phyloP scores from a whole-genome alignment of 2,113 vertebrate genomes.

The Climacteris rufus region DNA sequence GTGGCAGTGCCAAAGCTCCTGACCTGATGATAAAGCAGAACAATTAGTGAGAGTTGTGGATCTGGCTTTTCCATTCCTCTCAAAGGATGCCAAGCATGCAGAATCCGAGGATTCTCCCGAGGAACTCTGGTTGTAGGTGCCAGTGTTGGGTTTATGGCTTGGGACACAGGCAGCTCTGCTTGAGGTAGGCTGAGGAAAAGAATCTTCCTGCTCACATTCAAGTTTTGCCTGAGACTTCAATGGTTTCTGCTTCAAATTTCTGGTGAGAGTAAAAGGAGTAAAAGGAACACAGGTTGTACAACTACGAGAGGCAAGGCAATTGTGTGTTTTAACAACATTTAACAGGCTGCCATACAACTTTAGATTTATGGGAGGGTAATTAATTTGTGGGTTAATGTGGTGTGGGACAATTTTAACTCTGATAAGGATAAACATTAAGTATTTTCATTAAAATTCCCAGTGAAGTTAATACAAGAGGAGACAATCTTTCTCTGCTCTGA shows the following conservation, averaged over 20 bases:
- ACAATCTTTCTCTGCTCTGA: background rate
- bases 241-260: constrained; percentile 73
- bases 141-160: constrained; percentile 22
- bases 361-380: background rate
- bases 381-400: background rate
- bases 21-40: constrained; percentile 74
- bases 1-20: no score
- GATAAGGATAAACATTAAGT: background rate
- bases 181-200: constrained; percentile 85
- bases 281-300: background rate
- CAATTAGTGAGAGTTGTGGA: constrained; percentile 31
- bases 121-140: constrained; percentile 49
- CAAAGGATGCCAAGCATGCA: constrained; percentile 42
- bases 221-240: constrained; percentile 82
- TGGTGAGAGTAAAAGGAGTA: constrained; percentile 62
- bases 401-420: background rate
- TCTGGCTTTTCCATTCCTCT: constrained; percentile 69
- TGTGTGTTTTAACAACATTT: background rate
- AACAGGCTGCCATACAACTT: fast-evolving
- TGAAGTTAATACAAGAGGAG: background rate
- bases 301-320: background rate
- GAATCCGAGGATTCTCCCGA: constrained; percentile 80
- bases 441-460: background rate
- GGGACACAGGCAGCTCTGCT: constrained; percentile 66
- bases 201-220: constrained; percentile 68